A percentile compares a stretch with the other conserved stretches of the same genome.
These are phyloP conservation scores for Pristionchus exspectatus DNA, from an alignment of 2,888 invertebrate species.

Conservation along the genomic window DNA sequence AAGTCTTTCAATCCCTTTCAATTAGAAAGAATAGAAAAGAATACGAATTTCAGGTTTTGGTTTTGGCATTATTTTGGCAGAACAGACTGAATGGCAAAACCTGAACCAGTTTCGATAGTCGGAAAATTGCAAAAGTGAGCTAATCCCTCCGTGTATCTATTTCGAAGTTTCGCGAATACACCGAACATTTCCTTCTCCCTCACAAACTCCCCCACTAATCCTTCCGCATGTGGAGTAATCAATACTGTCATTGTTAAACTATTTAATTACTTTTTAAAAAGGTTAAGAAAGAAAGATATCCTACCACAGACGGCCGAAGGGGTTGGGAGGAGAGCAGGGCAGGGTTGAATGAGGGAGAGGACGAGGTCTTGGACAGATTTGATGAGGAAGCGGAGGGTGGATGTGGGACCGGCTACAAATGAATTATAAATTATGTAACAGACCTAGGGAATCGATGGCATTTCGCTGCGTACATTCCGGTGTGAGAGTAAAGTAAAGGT, in stretches of 20 bases:
- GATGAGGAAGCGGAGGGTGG: not conserved
- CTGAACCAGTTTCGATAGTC: not conserved
- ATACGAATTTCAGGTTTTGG: too few species aligned
- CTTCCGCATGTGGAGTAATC: not conserved
- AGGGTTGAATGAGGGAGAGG: conserved; percentile 24
- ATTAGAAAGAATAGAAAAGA: too few species aligned
- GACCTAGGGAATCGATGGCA: not conserved
- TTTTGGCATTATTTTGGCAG: not conserved
- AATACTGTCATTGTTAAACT: not conserved
- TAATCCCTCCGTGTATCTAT: not conserved
- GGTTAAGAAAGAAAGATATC: not conserved
- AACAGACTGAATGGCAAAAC: not conserved
- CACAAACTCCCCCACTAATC: conserved; percentile 6
- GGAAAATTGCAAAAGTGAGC: not conserved
- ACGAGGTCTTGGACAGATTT: conserved; percentile 20
- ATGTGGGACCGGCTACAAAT: not conserved
- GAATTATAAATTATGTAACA: not conserved
- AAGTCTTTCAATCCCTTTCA: too few species aligned
- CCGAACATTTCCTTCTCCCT: not conserved
- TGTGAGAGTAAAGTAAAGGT: conserved; percentile 12
- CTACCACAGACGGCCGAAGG: conserved; percentile 3
- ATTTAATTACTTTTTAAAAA: not conserved
- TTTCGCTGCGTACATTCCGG: not conserved
- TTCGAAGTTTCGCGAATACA: not conserved
- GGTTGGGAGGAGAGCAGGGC: conserved; percentile 34